Evolutionary conservation across 2,888 invertebrate species (phyloP).

Genomic region (Gastrophysa polygoni): DNA sequence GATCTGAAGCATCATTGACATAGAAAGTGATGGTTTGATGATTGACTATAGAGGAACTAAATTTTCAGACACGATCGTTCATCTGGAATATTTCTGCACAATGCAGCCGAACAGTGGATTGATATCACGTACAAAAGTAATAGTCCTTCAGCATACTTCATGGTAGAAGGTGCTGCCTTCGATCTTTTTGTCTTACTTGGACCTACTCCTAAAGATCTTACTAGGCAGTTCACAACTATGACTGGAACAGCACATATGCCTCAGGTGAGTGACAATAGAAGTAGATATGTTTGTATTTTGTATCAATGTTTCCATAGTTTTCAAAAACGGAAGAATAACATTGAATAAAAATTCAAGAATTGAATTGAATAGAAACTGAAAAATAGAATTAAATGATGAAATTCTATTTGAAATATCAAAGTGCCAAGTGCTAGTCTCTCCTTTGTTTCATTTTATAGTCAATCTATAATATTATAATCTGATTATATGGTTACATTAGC

Average conservation of each 20-base stretch:
- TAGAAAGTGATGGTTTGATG: no score
- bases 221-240: slow-evolving; percentile 81
- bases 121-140: slow-evolving; percentile 69
- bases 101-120: slow-evolving; percentile 97
- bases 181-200: slow-evolving; percentile 92
- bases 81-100: slow-evolving; percentile 64
- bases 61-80: slow-evolving; percentile 21
- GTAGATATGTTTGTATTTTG: no score
- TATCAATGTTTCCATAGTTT: no score
- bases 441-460: no score
- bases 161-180: slow-evolving; percentile 93
- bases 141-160: slow-evolving; percentile 73
- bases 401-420: no score
- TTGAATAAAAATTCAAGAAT: no score
- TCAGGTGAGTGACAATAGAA: slow-evolving; percentile 52
- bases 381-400: no score
- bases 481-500: slow-evolving; percentile 18
- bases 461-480: neutral
- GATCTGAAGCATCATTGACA: no score
- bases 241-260: slow-evolving; percentile 87
- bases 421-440: no score
- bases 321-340: no score
- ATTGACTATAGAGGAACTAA: neutral
- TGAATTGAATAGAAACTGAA: no score
- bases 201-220: slow-evolving; percentile 80